Evolutionary conservation across 1,140 invertebrate genomes (phyloP).

Genomic region (Araneus ventricosus): DNA sequence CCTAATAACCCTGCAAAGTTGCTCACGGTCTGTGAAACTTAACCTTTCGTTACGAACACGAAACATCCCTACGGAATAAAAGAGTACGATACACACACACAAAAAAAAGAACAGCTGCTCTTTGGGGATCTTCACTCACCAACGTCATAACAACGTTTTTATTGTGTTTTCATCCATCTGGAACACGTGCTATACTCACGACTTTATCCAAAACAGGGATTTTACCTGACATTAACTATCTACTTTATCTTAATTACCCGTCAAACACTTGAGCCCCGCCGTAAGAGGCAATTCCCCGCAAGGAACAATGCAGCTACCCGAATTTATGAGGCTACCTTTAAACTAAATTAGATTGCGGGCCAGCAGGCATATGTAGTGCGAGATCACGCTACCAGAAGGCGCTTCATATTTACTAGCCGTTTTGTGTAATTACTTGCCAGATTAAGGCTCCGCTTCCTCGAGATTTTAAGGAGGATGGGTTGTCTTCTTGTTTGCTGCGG

Average conservation of each 20-base stretch:
- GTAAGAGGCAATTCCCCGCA: constrained; percentile 17
- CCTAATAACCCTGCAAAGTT: too few relatives aligned
- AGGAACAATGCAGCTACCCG: not conserved
- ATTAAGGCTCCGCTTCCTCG: not conserved
- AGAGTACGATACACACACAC: not conserved
- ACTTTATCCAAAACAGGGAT: constrained; percentile 2
- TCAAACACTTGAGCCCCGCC: not conserved
- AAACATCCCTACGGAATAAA: not conserved
- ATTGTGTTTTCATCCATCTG: not conserved
- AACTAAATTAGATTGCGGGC: constrained; percentile 24
- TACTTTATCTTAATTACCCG: constrained; percentile 49
- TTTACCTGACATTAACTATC: constrained; percentile 61
- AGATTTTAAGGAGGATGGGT: not conserved
- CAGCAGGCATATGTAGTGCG: not conserved
- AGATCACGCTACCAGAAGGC: not conserved
- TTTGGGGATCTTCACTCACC: not conserved
- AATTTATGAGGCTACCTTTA: constrained; percentile 37
- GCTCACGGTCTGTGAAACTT: too few relatives aligned
- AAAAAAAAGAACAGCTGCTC: not conserved
- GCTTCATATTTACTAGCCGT: constrained; percentile 22
- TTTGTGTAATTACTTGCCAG: constrained; percentile 48
- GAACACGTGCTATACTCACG: not conserved
- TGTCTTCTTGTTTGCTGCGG: not conserved
- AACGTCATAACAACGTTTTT: constrained; percentile 38
- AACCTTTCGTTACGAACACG: not conserved